Percentiles rank a stretch among this genome's conserved stretches.
These are phyloP conservation scores for Acleris laterana DNA, from an alignment of 2,888 invertebrate species.

Conservation along the genomic window DNA sequence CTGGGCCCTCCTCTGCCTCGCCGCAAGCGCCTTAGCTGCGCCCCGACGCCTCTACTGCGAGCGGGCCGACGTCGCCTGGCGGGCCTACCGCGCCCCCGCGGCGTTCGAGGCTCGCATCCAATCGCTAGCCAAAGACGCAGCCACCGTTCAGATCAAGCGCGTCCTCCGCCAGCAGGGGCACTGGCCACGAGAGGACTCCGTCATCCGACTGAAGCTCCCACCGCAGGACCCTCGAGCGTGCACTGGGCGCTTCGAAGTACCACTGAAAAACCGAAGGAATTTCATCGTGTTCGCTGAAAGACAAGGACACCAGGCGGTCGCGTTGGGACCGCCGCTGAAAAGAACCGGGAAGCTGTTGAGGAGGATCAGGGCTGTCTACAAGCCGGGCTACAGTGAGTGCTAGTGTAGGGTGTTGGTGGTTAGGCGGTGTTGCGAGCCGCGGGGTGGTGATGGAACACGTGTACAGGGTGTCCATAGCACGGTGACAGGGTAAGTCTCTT, in stretches of 20 bases:
- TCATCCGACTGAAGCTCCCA: constrained; percentile 68
- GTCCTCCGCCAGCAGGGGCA: constrained; percentile 72
- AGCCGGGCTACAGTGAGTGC: constrained; percentile 81
- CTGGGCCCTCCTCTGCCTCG: constrained; percentile 75
- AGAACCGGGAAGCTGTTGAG: constrained; percentile 72
- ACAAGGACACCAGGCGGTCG: constrained; percentile 74
- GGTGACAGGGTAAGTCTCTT: constrained; percentile 19
- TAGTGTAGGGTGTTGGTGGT: constrained; percentile 50
- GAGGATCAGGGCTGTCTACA: constrained; percentile 79
- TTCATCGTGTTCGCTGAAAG: constrained; percentile 81
- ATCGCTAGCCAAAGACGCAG: constrained; percentile 71
- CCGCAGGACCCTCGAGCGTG: constrained; percentile 64
- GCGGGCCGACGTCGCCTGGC: constrained; percentile 82
- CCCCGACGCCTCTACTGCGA: constrained; percentile 79
- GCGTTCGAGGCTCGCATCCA: constrained; percentile 80
- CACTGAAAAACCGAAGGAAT: constrained; percentile 71
- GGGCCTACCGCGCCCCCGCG: constrained; percentile 79
- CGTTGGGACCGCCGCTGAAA: constrained; percentile 76
- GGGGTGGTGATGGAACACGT: constrained; percentile 48
- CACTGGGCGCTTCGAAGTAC: constrained; percentile 77
- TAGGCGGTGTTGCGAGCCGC: constrained; percentile 28
- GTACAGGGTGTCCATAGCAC: constrained; percentile 46
- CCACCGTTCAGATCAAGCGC: constrained; percentile 74
- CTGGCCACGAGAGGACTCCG: constrained; percentile 73
- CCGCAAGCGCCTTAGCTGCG: constrained; percentile 61